Evolutionary conservation across 2,888 invertebrate genomes (phyloP), one percentile per base, ranked within the genome.

Genomic region (Synergus laeviventris): DNA sequence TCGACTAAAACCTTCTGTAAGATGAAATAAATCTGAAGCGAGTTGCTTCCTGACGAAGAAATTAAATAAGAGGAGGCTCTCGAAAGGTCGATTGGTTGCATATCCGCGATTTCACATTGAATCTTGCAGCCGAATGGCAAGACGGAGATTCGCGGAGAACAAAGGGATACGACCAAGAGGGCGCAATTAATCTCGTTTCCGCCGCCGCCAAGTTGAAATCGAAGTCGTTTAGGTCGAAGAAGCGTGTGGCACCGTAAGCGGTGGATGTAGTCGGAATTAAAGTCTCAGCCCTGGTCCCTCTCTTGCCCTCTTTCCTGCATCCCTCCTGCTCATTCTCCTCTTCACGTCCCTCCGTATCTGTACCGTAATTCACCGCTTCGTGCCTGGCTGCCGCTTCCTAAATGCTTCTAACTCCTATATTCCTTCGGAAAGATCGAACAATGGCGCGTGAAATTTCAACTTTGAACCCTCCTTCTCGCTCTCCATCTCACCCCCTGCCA

Each of bases 361-460:
- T 76, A 78, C 78, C 83, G 81, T 84, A 84, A 83, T 83, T 84
- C 81, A 83, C 83, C 84, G 85, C 84, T 83, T 83, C 81, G 81
- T 82, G 85, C 84, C 82, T 79, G 81, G 84, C 83, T 81, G 80
- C 83, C 82, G 84, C 84, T 88, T 87, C 87, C 89, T 87, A 89
- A 89, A 87, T 88, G 89, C 88, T 86, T 84, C 86, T 85, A 88
- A 89, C 89, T 88, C 87, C 86, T 87, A 87, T 87, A 87, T 87
- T 87, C 87, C 88, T 89, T 85, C 86, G 81, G 81, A 85, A 83
- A 81, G 85, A 89, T 89, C 87, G 88, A 90, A 90, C 90, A 89
- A 89, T 90, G 89, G 89, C 87, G 87, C 88, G 89, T 89, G 89
- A 90, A 90, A 90, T 89, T 90, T 89, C 89, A 89, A 89, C 89